Base-by-base conservation (phyloP, 2,113 vertebrate species). In the Phycodurus eques region DNA sequence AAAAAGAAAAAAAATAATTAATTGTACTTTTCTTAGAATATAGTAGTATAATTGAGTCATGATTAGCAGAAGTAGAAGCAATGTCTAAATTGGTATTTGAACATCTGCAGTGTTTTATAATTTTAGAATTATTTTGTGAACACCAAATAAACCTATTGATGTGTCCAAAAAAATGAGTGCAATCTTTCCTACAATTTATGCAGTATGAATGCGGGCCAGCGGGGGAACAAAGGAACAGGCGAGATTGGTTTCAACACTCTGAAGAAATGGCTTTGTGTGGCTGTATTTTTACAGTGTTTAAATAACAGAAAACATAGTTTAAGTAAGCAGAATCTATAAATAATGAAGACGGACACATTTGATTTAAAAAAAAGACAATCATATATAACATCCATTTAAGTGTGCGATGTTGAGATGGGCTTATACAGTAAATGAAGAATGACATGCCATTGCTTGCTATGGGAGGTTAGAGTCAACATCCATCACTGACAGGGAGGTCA, bases 401-500 rank as follows among this genome's bases (percentile, higher is more conserved):
- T 42, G 4, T 54, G 61, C 31, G 15, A 57, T 33, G 10, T 19
- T 74, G 64, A 62, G 27, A 61, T 15, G 14, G 5, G 17, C 13
- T 71, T 51, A 60, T 67, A 51, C 27, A 27, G 27, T 27, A 27
- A 68, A 57, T 61, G 61, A 75, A 74, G 20, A 11, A 78, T 75
- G 57, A 74, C 27, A 63, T 49, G 35, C 12, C 22, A 60, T 14
- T 46, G 66, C 22, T 49, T 56, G n/a, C 70, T 77, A 15, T 13
- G 15, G 35, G 44, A 46, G 71, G 68, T 57, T 68, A 80, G 27
- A 64, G 42, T 27, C 57, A 61, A 79, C 59, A 75, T 68, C 62
- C 13, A 61, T 61, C 43, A 65, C 59, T 43, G 59, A 59, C 8
- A 8, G 51, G 43, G 66, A 76, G 68, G 65, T 76, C 68, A 54